Conservation (phyloP, 2,888 invertebrate genomes). For the Zelleria hepariella region DNA sequence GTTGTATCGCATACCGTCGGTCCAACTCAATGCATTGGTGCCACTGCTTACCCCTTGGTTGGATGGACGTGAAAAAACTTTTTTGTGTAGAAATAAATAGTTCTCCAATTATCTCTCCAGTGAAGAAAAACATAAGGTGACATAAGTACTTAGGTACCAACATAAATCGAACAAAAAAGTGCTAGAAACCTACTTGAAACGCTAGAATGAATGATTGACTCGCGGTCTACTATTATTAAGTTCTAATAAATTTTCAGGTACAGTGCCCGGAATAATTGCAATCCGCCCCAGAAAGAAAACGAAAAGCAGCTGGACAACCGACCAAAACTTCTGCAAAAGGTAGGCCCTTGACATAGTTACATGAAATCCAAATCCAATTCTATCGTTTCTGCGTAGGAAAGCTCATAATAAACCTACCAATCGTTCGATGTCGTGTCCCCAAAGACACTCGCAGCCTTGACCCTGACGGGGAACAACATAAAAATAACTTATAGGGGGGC, state of each 20-base stretch:
- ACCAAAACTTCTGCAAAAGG: slow-evolving; percentile 68
- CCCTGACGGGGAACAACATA: neutral
- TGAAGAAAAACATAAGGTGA: no score
- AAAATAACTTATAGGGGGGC: neutral
- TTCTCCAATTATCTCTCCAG: no score
- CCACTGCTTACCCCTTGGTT: no score
- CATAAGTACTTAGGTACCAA: no score
- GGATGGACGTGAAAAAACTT: no score
- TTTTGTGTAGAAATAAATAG: no score
- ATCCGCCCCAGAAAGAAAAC: slow-evolving; percentile 24
- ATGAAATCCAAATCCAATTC: no score
- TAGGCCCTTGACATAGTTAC: slow-evolving; percentile 22
- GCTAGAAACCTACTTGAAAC: no score
- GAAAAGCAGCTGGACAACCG: slow-evolving; percentile 76
- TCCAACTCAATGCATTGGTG: neutral
- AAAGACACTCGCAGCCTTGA: neutral
- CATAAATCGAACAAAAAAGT: no score
- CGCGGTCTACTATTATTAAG: neutral
- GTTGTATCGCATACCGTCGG: neutral
- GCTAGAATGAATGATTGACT: no score
- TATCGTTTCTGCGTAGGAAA: no score
- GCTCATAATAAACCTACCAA: no score
- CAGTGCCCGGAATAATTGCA: slow-evolving; percentile 32
- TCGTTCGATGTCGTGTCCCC: neutral
- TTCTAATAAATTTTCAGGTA: neutral